These are phyloP conservation scores for Arizona elegans DNA, from an alignment of 2,113 vertebrate species.

Conservation along the genomic window DNA sequence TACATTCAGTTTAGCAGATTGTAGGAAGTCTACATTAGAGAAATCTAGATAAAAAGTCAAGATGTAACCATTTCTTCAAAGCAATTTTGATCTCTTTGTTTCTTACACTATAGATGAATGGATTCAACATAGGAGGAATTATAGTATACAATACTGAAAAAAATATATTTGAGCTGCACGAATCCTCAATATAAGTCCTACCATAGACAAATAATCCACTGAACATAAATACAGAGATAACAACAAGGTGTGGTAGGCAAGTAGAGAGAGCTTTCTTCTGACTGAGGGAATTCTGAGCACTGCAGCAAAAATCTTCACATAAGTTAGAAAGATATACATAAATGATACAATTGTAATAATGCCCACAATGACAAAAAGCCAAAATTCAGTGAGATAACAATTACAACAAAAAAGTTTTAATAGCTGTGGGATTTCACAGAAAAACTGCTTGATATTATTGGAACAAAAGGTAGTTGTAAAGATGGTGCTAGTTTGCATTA, in stretches of 20 bases:
- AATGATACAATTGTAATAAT: not conserved
- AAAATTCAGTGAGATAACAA: not conserved
- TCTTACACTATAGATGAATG: not conserved
- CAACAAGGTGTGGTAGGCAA: not conserved
- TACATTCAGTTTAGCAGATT: not conserved
- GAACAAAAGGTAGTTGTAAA: not conserved
- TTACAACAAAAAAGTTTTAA: not conserved
- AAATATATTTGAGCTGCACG: not conserved
- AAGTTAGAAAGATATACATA: not conserved
- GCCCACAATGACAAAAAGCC: not conserved
- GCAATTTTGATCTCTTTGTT: not conserved
- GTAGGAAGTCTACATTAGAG: not conserved
- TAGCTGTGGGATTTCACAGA: constrained; percentile 9
- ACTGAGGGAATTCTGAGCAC: not conserved
- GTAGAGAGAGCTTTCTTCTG: not conserved
- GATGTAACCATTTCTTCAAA: not conserved
- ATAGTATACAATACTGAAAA: not conserved
- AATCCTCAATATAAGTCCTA: not conserved
- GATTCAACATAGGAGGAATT: not conserved
- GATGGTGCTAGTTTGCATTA: not conserved
- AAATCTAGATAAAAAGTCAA: not conserved
- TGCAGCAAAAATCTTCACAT: not conserved
- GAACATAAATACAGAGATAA: not conserved
- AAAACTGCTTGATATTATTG: not conserved
- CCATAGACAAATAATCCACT: not conserved